phyloP scores from a whole-genome alignment of 2,888 invertebrate genomes.

The Embidobia sp. region DNA sequence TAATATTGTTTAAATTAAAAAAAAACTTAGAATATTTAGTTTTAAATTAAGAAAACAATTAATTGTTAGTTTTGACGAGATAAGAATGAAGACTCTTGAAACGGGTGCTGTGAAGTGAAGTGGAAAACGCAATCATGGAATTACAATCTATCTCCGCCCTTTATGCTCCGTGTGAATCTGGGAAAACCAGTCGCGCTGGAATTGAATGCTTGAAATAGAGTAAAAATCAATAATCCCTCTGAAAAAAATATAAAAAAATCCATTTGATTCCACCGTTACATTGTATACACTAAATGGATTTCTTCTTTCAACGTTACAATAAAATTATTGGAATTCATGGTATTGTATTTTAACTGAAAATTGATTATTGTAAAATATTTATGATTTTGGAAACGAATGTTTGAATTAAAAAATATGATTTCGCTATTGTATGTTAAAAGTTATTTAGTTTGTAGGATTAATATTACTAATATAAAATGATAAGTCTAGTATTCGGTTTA shows the following conservation, averaged over 20 bases:
- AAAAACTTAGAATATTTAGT: constrained; percentile 13
- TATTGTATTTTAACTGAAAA: no score
- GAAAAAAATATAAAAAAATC: constrained; percentile 46
- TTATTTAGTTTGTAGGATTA: no score
- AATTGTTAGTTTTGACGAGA: constrained; percentile 60
- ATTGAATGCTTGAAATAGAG: constrained; percentile 82
- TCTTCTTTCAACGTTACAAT: constrained; percentile 75
- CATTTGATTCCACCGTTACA: constrained; percentile 60
- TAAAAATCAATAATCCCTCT: constrained; percentile 81
- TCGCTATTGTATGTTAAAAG: no score
- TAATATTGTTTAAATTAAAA: no score
- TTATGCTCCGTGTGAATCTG: constrained; percentile 74
- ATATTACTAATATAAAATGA: no score
- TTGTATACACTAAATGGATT: constrained; percentile 55
- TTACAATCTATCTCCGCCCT: constrained; percentile 65
- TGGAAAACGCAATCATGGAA: constrained; percentile 64
- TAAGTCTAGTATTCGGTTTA: no score
- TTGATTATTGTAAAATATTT: no score
- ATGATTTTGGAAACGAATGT: no score
- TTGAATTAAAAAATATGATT: no score
- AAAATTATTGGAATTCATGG: constrained; percentile 66
- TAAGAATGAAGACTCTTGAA: constrained; percentile 55
- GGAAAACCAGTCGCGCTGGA: constrained; percentile 80
- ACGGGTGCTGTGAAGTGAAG: constrained; percentile 60
- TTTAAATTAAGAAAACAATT: constrained; percentile 48